phyloP scores from a whole-genome alignment of 2,888 invertebrate genomes.

The Ramazzottius varieornatus region DNA sequence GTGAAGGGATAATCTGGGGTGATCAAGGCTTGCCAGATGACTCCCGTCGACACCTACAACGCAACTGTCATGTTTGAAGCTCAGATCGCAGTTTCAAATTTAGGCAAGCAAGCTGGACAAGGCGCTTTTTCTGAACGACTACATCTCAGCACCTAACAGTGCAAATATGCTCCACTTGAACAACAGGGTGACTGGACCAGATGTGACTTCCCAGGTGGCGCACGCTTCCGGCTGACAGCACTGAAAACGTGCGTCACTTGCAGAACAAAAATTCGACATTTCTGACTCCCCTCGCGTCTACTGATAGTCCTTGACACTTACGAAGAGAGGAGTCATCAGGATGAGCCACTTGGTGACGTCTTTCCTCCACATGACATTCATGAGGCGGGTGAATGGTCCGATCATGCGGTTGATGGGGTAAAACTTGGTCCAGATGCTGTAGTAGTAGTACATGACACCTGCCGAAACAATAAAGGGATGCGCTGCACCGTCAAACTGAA shows the following conservation, averaged over 20 bases:
- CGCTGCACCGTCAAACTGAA: not conserved
- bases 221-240: too few species aligned
- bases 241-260: too few species aligned
- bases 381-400: not conserved
- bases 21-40: not conserved
- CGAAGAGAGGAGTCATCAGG: not conserved
- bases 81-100: not conserved
- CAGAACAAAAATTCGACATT: too few species aligned
- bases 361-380: not conserved
- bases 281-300: too few species aligned
- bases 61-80: not conserved
- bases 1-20: constrained; percentile 3
- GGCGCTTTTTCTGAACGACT: too few species aligned
- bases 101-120: too few species aligned
- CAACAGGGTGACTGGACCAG: too few species aligned
- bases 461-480: not conserved
- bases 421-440: not conserved
- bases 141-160: too few species aligned
- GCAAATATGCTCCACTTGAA: too few species aligned
- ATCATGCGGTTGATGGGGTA: not conserved
- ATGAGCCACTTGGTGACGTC: not conserved
- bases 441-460: constrained; percentile 1
- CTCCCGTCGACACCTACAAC: not conserved
- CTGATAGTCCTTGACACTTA: not conserved
- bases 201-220: too few species aligned